Evolutionary conservation across 1,140 invertebrate genomes (phyloP), one percentile per base, ranked within the genome.

Genomic region (Micrasema longulum): DNA sequence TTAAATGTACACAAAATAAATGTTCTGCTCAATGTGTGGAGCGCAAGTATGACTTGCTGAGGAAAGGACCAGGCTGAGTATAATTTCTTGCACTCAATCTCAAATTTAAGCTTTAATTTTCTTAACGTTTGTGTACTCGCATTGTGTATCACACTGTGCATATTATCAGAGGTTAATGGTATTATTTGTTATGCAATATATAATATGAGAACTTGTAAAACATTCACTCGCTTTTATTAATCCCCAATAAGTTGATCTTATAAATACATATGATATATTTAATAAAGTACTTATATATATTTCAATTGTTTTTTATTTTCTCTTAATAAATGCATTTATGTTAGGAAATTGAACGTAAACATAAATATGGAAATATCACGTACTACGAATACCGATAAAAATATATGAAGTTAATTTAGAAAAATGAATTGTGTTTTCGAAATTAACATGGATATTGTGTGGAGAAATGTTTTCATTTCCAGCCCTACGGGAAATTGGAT

Each of bases 71-170:
- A 55, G 12, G 20, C 52, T 1, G 11, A 35, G n/a, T 60, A 38
- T 47, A 11, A 63, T 63, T 43, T 63, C 12, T 23, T 47, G 41
- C 60, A 62, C 60, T 47, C 60, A 64, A 26, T 66, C 64, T 66
- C 64, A 66, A 66, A 52, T 36, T 53, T 53, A 52, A 66, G 64
- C 64, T 66, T 66, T 66, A 66, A 66, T 66, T 66, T 48, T 47
- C 23, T 18, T 47, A 47, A 35, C 47, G 43, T 26, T 47, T 38
- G 38, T 60, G 22, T 60, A 16, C 36, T 41, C 36, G 16, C 57
- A 41, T n/a, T 20, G 12, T 22, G n/a, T 43, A 14, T 55, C n/a
- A 53, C 16, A n/a, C n/a, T 47, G 23, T 60, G 43, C 11, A 62
- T 62, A 12, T 18, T 62, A 36, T 62, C 18, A 62, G 38, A n/a